phyloP scores from a whole-genome alignment of 2,888 invertebrate genomes.

The Crepidodera aurea region DNA sequence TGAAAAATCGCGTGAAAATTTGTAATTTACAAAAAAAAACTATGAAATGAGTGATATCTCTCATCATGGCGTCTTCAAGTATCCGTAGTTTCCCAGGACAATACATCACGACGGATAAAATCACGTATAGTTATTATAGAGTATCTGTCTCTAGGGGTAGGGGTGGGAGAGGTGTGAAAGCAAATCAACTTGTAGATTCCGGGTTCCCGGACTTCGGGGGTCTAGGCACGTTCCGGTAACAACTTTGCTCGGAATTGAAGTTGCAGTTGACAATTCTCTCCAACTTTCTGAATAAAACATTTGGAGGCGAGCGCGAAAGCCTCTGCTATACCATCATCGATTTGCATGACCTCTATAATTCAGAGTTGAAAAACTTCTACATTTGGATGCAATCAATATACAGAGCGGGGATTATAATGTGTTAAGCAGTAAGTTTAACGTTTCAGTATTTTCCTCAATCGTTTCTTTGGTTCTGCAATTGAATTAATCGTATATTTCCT shows the following conservation, averaged over 20 bases:
- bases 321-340: constrained; percentile 2
- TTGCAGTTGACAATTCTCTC: constrained; percentile 19
- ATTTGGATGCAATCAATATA: not conserved
- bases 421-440: too few relatives aligned
- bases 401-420: too few relatives aligned
- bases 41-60: too few relatives aligned
- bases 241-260: constrained; percentile 14
- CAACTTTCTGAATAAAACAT: constrained; percentile 17
- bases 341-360: constrained; percentile 15
- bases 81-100: too few relatives aligned
- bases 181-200: constrained; percentile 16
- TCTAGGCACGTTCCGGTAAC: constrained; percentile 13
- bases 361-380: constrained; percentile 5
- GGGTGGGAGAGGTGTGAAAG: not conserved
- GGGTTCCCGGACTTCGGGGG: constrained; percentile 7
- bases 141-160: not conserved
- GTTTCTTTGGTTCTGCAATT: too few relatives aligned
- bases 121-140: constrained; percentile 13
- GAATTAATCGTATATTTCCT: too few relatives aligned
- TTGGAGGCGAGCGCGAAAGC: constrained; percentile 1
- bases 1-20: too few relatives aligned
- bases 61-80: too few relatives aligned
- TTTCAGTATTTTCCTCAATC: too few relatives aligned
- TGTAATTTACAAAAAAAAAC: too few relatives aligned
- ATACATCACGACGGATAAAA: not conserved